Conservation (phyloP, 2,113 vertebrate species). For the Rhodinocichla rosea region DNA sequence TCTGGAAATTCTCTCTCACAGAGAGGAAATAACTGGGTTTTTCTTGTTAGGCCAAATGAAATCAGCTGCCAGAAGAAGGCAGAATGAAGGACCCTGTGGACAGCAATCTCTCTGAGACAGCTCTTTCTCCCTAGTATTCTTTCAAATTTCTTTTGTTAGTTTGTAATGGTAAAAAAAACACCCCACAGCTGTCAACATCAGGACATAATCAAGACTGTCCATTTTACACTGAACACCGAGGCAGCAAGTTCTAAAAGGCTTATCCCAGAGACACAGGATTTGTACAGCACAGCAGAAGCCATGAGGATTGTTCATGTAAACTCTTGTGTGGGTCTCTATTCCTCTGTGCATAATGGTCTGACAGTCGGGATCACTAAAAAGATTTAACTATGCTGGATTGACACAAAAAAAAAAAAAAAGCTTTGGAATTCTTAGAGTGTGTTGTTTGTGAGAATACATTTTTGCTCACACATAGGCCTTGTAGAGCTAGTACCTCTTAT, state of each 20-base stretch:
- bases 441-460: neutral
- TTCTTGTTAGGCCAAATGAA: neutral
- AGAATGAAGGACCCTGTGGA: neutral
- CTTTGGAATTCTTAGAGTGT: neutral
- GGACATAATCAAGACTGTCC: neutral
- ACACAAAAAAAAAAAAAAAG: too few relatives aligned
- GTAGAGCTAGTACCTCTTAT: neutral
- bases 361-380: neutral
- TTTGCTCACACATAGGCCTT: neutral
- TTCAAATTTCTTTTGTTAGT: neutral
- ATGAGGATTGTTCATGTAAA: neutral
- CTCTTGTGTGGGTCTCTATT: neutral
- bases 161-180: neutral
- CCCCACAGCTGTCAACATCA: neutral
- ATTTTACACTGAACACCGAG: neutral
- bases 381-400: neutral
- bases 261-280: neutral
- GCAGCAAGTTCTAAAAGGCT: neutral
- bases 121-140: neutral
- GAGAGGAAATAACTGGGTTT: neutral
- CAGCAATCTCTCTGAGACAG: neutral
- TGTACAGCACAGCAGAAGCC: neutral
- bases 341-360: neutral
- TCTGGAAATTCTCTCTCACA: neutral
- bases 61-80: neutral